Evolutionary conservation across 1,140 invertebrate genomes (phyloP), one percentile per base, ranked within the genome.

Genomic region (Fopius arisanus): DNA sequence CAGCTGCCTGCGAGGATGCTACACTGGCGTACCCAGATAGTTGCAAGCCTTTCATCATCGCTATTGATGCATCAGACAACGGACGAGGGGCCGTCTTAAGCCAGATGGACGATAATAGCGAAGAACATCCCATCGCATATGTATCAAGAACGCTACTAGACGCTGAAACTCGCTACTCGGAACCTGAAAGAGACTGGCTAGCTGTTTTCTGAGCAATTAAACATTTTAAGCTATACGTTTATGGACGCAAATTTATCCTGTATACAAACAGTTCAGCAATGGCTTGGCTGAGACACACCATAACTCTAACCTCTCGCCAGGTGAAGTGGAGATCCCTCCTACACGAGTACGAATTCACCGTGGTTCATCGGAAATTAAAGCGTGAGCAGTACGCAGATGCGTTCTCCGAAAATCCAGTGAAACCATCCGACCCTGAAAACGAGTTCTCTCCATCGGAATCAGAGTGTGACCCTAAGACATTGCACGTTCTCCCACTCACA

Each of bases 241-340:
- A n/a, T 54, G 82, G 82, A n/a, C 81, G 51, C 16, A 76, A 81
- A 33, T 89, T 90, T 75, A 81, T 23, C 3, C 78, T 89, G 1
- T 63, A 82, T 19, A 89, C 88, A 0, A 88, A 90, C 70, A 87
- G 89, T 67, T 77, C 79, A 66, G 81, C 83, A 1, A 75, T 89
- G 28, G 70, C 63, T 65, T 89, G 81, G 79, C 70, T 90, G 10
- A n/a, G 14, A 19, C 5, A 41, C 14, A 29, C 19, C 2, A 31
- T 26, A 2, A 43, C 33, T 16, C 10, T 21, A 9, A 41, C 66
- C 19, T n/a, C 1, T 1, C 31, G 66, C 10, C 12, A 23, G n/a
- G 33, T 43, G 1, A 41, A 43, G 19, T 67, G 66, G 66, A 67
- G 29, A 40, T 12, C 66, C 1, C 33, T 16, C 2, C 33, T 67